A percentile compares a stretch with the other conserved stretches of the same genome.
These are phyloP conservation scores for Spermophilus dauricus DNA, from an alignment of 2,113 vertebrate species.

Conservation along the genomic window DNA sequence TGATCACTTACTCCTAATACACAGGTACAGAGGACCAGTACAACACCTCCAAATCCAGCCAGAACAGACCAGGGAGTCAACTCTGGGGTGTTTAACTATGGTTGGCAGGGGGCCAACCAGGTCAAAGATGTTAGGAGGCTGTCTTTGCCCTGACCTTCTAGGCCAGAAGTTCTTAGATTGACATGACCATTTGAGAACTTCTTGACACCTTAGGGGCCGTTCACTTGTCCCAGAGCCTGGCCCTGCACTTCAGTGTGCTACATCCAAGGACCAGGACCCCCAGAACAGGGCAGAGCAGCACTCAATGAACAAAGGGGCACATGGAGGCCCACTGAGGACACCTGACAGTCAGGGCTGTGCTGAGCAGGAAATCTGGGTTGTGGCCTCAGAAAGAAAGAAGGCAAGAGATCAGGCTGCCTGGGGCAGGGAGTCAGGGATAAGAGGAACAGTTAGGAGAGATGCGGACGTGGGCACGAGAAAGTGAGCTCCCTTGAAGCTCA, in stretches of 20 bases:
- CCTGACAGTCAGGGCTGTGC: accelerated
- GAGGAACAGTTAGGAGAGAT: too few relatives aligned
- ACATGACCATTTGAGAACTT: too few relatives aligned
- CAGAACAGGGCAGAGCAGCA: accelerated
- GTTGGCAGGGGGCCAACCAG: not conserved
- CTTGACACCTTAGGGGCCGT: not conserved
- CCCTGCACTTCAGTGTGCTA: too few relatives aligned
- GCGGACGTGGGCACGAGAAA: accelerated
- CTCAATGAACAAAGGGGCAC: accelerated
- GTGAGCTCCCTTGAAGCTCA: not conserved
- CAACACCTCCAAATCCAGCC: not conserved
- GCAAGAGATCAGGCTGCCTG: not conserved
- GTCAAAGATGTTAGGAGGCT: not conserved
- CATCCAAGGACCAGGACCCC: not conserved
- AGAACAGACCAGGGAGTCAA: not conserved
- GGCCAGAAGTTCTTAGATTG: not conserved
- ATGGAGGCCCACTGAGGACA: accelerated
- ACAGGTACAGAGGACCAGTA: accelerated
- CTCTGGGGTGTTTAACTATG: not conserved
- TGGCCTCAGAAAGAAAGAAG: not conserved
- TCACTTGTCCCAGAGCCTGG: accelerated
- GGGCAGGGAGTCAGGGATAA: accelerated
- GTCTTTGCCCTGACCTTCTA: not conserved
- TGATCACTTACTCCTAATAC: too few relatives aligned
- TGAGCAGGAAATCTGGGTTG: too few relatives aligned